Conservation (phyloP, 2,113 vertebrate genomes). For the Pseudopodoces humilis region DNA sequence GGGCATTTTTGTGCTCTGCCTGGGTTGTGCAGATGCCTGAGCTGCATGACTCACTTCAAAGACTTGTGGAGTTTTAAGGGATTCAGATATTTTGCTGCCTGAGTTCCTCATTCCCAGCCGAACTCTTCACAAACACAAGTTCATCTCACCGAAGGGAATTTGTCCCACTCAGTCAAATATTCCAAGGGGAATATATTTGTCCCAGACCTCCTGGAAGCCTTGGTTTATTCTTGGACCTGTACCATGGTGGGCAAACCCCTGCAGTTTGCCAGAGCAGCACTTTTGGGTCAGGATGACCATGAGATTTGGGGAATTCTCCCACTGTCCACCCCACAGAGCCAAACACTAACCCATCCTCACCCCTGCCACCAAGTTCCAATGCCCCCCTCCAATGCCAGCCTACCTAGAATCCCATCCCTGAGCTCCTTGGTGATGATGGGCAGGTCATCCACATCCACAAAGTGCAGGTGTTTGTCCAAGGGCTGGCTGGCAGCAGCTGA, state of each 20-base stretch:
- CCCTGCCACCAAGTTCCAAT: not conserved
- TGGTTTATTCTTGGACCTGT: not conserved
- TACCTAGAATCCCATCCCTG: constrained; percentile 85
- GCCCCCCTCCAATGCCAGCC: not conserved
- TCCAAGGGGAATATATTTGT: not conserved
- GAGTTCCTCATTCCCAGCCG: not conserved
- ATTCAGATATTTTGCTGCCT: not conserved
- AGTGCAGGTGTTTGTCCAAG: constrained; percentile 81
- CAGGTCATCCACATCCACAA: constrained; percentile 93
- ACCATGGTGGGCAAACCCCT: not conserved
- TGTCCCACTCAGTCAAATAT: not conserved
- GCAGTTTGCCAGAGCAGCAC: not conserved
- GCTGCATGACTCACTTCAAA: not conserved
- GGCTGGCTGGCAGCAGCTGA: constrained; percentile 83
- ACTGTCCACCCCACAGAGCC: not conserved
- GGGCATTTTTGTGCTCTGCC: not conserved
- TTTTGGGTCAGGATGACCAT: not conserved
- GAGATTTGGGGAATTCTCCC: not conserved
- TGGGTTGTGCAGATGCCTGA: not conserved
- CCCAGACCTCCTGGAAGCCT: not conserved
- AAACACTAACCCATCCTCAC: not conserved
- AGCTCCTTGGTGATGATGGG: constrained; percentile 86
- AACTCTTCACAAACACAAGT: not conserved
- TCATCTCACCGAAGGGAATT: not conserved
- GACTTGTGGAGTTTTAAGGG: not conserved